A percentile compares a stretch with the other conserved stretches of the same genome.
These are phyloP conservation scores for Frankliniella intonsa DNA, from an alignment of 2,888 invertebrate genomes.

Conservation along the genomic window DNA sequence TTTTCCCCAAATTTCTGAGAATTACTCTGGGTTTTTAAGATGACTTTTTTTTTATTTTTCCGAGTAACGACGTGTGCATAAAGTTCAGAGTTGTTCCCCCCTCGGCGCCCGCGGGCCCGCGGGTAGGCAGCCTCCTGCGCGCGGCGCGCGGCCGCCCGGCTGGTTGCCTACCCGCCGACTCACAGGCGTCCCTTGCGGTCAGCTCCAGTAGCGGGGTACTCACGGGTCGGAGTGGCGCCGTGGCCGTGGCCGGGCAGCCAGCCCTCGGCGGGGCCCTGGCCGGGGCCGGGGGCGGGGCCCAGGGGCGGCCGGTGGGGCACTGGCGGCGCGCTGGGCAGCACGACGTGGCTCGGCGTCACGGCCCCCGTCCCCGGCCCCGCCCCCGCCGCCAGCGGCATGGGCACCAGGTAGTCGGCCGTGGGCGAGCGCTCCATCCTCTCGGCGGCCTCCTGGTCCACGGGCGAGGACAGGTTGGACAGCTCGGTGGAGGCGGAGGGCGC, in stretches of 20 bases:
- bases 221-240: neutral
- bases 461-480: neutral
- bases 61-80: neutral
- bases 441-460: neutral
- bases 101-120: neutral
- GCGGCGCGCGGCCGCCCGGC: neutral
- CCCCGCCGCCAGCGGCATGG: neutral
- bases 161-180: neutral
- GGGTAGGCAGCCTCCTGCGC: neutral
- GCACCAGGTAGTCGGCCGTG: conserved; percentile 16
- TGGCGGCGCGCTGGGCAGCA: neutral
- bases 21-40: no score
- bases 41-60: no score
- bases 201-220: neutral
- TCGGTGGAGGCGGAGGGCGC: neutral
- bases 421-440: conserved; percentile 7
- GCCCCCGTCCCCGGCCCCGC: neutral
- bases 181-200: neutral
- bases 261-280: neutral
- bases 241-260: neutral
- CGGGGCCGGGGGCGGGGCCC: neutral
- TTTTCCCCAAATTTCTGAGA: no score
- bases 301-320: neutral
- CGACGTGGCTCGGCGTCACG: neutral
- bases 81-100: neutral